Evolutionary conservation across 2,888 invertebrate genomes (phyloP), one percentile per base, ranked within the genome.

Genomic region (Achlya flavicornis): DNA sequence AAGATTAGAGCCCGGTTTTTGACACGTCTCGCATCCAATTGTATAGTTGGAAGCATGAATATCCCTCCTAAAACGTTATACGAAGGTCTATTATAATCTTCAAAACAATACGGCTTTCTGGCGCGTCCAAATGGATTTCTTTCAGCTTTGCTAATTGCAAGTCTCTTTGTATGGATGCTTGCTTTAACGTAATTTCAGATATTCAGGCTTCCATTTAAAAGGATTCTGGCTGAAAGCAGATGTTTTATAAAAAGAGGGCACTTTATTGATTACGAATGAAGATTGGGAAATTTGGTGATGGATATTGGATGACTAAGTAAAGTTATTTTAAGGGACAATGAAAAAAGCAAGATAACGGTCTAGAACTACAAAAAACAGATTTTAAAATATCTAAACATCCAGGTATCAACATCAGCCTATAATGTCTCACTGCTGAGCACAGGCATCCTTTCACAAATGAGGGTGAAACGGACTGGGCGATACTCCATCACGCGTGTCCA

Each of bases 81-180:
- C 78, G 80, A 81, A 83, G 76, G 77, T 72, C 75, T 74, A 81
- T 81, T 82, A 79, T 78, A 66, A 53, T 53, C 64, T 65, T 64
- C 71, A 70, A 77, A 78, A 85, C 84, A 85, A 84, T 83, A 72
- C 72, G 75, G 63, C 60, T 41, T 60, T 60, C 61, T 63, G 68
- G 67, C 66, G 71, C 67, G 74, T 69, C 76, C 68, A 75, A 82
- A 81, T 78, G 79, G 78, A 76, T 81, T 84, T 86, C 85, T 87
- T 85, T 85, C 80, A 81, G 79, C 77, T 77, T 61, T 63, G 67
- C 78, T 85, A 85, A 86, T 86, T 85, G 86, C 81, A 71, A 66
- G 65, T 74, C 76, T 74, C 79, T 82, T 81, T 81, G 76, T 77
- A 60, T 60, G 58, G 61, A 62, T 62, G 59, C 60, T 58, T 62